A percentile compares a stretch with the other conserved stretches of the same genome.
These are phyloP conservation scores for Odobenus rosmarus DNA, from an alignment of 2,113 vertebrate species.

Conservation along the genomic window DNA sequence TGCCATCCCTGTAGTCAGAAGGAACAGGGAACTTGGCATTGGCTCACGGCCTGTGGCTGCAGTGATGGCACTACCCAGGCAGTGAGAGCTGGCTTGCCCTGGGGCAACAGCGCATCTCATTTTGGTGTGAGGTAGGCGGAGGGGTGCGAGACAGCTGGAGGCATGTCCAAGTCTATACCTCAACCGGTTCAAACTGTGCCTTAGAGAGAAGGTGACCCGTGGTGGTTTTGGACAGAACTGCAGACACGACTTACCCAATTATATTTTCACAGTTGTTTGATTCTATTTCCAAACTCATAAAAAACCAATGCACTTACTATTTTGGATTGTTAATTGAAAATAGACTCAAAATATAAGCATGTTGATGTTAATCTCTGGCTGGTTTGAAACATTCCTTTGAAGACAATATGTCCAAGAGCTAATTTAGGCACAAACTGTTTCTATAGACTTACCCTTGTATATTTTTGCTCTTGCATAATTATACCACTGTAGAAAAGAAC, in stretches of 20 bases:
- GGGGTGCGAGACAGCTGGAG: not conserved
- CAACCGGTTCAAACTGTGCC: not conserved
- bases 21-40: not conserved
- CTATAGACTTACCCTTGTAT: not conserved
- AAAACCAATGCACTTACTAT: not conserved
- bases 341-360: slow-evolving; percentile 4
- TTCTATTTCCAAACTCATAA: slow-evolving; percentile 10
- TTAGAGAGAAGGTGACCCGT: not conserved
- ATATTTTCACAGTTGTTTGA: not conserved
- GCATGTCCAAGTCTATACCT: not conserved
- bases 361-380: not conserved
- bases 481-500: not conserved
- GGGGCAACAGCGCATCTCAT: not conserved
- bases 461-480: not conserved
- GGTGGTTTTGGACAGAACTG: not conserved
- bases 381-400: slow-evolving; percentile 24
- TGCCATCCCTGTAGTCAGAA: not conserved
- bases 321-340: slow-evolving; percentile 46
- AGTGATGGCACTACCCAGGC: not conserved
- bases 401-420: not conserved
- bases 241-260: not conserved
- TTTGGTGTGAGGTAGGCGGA: not conserved
- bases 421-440: slow-evolving; percentile 2
- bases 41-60: not conserved
- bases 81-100: not conserved